Evolutionary conservation across 2,888 invertebrate species (phyloP).

Genomic region (Caenorhabditis sp.): DNA sequence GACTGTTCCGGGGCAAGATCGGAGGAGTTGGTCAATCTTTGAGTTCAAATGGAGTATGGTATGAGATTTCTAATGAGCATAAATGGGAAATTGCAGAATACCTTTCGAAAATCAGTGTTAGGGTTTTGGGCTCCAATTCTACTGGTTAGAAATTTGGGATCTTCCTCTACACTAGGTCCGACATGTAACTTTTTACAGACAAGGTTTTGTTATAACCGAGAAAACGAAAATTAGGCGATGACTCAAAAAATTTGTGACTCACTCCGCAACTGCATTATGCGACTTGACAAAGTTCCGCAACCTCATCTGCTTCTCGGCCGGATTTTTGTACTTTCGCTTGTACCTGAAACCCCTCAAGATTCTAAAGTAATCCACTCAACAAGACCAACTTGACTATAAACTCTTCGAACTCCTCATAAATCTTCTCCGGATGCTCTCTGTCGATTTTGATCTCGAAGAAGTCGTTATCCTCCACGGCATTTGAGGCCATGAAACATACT

Average conservation of each 20-base stretch:
- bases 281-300: constrained; percentile 37
- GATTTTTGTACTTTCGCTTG: constrained; percentile 31
- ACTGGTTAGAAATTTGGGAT: no score
- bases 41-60: no score
- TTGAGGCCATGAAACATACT: background rate
- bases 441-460: constrained; percentile 47
- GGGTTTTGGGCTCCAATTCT: no score
- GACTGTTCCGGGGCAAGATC: no score
- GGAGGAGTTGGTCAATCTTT: no score
- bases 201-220: no score
- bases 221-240: no score
- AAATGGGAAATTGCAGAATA: no score
- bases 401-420: constrained; percentile 44
- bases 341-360: constrained; percentile 11
- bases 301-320: constrained; percentile 2
- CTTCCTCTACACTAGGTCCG: no score
- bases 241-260: background rate
- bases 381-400: constrained; percentile 27
- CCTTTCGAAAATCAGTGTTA: no score
- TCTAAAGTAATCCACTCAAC: background rate
- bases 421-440: constrained; percentile 41
- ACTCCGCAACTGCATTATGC: constrained; percentile 24
- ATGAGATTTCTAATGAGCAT: no score
- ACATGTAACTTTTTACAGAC: no score
- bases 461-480: background rate